These are phyloP conservation scores for Uropsilus gracilis DNA, from an alignment of 2,113 vertebrate species.

Conservation along the genomic window DNA sequence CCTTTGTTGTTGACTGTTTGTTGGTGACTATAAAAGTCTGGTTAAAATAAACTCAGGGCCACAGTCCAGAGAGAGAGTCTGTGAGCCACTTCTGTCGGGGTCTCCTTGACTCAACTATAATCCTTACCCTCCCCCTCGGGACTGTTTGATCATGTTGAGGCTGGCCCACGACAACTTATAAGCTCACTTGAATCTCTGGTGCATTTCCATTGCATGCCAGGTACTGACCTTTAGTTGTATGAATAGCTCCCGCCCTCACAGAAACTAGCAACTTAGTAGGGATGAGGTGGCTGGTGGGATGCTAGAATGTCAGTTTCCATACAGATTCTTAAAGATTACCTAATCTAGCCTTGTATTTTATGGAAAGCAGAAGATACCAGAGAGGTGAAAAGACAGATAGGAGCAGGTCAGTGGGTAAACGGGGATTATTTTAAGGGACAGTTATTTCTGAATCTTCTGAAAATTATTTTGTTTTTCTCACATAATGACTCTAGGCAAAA, in stretches of 20 bases:
- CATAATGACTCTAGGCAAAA: background rate
- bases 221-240: background rate
- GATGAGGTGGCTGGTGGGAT: background rate
- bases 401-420: background rate
- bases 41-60: too few species aligned
- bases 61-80: too few species aligned
- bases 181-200: background rate
- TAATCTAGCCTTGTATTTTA: background rate
- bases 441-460: background rate
- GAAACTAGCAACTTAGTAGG: background rate
- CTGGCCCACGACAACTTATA: too few species aligned
- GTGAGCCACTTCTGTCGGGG: too few species aligned
- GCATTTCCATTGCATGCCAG: background rate
- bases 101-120: too few species aligned
- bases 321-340: background rate
- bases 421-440: background rate
- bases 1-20: too few species aligned
- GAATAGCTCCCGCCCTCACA: background rate
- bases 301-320: background rate
- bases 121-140: too few species aligned
- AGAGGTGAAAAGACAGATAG: background rate
- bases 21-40: too few species aligned
- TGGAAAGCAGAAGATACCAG: background rate
- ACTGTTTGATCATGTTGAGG: too few species aligned
- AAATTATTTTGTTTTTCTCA: slow-evolving; percentile 29